phyloP scores from a whole-genome alignment of 2,797 vertebrate species.

The Falco berigora region DNA sequence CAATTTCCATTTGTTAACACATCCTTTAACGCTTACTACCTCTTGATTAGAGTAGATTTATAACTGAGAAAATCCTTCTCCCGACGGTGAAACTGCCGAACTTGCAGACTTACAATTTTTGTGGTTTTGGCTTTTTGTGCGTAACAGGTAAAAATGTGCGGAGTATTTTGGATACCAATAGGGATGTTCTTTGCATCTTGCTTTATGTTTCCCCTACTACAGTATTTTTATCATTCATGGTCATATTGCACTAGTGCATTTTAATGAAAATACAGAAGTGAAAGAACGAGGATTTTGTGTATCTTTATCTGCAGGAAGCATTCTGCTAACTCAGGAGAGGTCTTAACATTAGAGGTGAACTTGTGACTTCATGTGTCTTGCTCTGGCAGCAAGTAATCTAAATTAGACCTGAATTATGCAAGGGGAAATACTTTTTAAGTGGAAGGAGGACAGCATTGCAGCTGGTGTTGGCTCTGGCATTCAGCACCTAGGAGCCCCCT shows the following conservation, averaged over 20 bases:
- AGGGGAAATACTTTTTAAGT: neutral
- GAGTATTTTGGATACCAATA: neutral
- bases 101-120: neutral
- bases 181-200: neutral
- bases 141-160: neutral
- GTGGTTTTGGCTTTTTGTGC: neutral
- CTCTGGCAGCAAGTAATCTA: neutral
- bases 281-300: neutral
- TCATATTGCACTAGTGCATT: neutral
- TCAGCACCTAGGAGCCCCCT: neutral
- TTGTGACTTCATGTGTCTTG: neutral
- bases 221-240: neutral
- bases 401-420: neutral
- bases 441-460: neutral
- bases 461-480: neutral
- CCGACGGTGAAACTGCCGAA: neutral
- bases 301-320: neutral
- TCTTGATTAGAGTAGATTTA: neutral
- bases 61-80: neutral
- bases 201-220: neutral
- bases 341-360: neutral
- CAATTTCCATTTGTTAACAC: neutral
- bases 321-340: neutral
- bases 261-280: neutral
- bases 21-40: neutral